phyloP scores from a whole-genome alignment of 2,888 invertebrate genomes.

The Altica lythri region DNA sequence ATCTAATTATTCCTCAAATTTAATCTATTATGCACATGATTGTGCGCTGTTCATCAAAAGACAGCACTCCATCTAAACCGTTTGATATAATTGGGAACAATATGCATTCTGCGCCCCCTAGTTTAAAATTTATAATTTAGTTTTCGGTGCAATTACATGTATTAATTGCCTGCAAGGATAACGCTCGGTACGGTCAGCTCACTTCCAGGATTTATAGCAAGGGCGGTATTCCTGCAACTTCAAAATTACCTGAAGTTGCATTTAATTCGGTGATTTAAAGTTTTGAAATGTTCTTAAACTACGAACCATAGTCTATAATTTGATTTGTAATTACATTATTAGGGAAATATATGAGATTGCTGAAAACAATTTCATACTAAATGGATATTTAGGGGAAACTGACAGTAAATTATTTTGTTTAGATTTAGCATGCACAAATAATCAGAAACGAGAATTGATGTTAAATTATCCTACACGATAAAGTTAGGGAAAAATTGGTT shows the following conservation, averaged over 20 bases:
- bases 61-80: conserved; percentile 5
- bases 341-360: no score
- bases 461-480: no score
- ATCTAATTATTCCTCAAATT: conserved; percentile 13
- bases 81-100: conserved; percentile 16
- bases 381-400: no score
- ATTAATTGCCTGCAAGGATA: conserved; percentile 7
- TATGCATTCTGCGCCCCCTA: conserved; percentile 3
- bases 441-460: no score
- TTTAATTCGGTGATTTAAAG: background rate
- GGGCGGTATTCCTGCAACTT: background rate
- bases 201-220: conserved; percentile 4
- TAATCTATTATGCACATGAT: conserved; percentile 17
- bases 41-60: conserved; percentile 10
- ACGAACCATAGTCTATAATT: no score
- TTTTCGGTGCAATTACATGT: conserved; percentile 12
- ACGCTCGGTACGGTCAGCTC: background rate
- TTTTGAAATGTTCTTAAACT: no score
- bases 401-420: no score
- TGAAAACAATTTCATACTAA: no score
- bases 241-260: conserved; percentile 1
- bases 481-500: no score
- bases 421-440: no score
- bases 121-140: conserved; percentile 13
- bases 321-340: no score